Evolutionary conservation across 1,140 invertebrate species (phyloP), one percentile per base, ranked within the genome.

Genomic region (Eciton burchellii): DNA sequence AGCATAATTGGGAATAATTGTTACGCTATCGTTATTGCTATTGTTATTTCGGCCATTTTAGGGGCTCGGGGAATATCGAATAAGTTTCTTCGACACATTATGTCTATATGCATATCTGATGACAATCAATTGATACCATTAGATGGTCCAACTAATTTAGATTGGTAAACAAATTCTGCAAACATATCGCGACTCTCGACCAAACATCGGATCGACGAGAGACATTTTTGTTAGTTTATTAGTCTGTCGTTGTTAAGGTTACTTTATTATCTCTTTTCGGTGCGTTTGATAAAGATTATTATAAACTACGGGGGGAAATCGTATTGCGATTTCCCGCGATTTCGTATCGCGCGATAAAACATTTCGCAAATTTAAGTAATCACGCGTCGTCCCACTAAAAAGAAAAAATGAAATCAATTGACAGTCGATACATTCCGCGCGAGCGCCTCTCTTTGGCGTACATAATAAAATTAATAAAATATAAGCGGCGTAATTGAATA

Each of bases 1-100:
- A 41, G 26, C 60, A 52, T 65, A 76, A 76, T 76, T 65, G 73
- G 45, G 60, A 65, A 76, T 52, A 76, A 76, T 65, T 65, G 47
- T 76, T 76, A 65, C 24, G 43, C 21, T 63, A 52, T 63, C 47
- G 14, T 76, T 65, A 49, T 47, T 76, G 43, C 26, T 21, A 52
- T 65, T 76, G 72, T 41, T 52, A 52, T 63, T 76, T 54, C 41
- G 26, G 24, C 19, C 26, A 24, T 54, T 65, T 52, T 65, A 41
- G 14, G 14, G 14, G 14, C 9, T 9, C 21, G 21, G 14, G 14
- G 8, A 49, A 49, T 74, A 49, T 57, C 35, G 45, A 35, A 35
- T 52, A 65, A 49, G 60, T 65, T 63, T 19, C 41, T 21, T n/a
- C 9, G 14, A 21, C 8, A 26, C 9, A 1, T 14, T 52, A 54